Base-by-base conservation (phyloP, 2,888 invertebrate species). In the Margaritifera margaritifera region DNA sequence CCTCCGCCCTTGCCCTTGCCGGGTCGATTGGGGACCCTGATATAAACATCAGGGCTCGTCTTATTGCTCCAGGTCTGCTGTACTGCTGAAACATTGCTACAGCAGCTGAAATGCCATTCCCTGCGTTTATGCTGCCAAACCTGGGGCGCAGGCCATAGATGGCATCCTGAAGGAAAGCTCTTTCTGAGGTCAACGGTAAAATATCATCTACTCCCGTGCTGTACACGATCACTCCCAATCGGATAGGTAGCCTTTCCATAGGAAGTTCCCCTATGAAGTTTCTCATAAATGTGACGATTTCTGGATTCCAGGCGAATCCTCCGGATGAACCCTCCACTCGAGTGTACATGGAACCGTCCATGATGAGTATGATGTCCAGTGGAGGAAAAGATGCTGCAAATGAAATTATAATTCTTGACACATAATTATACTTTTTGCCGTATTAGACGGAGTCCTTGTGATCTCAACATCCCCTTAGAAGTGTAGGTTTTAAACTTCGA, bases 11-110 rank as follows among this genome's bases (percentile, higher is more conserved):
- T 11, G 22, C 62, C 25, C 64, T 60, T 24, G 66, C 68, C 1
- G 70, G 55, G 56, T 74, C 74, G 20, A 61, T 68, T 4, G 59
- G 54, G 5, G 77, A 24, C 4, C 59, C 72, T 22, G 74, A 70
- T 18, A 69, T 71, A 5, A 77, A 20, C 20, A 72, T 42, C 4
- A 77, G 65, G 20, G 71, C 68, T 27, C 74, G 63, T n/a, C 74
- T 77, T 3, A 72, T 74, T 22, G 77, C 77, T n/a, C 58, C 60
- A 18, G 61, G 74, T 25, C 77, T 66, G 52, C 77, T 72, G 59
- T 77, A 77, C 56, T 77, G 77, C 42, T 73, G 74, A 54, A 77
- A 74, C 59, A 77, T 27, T 62, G 66, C 74, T 11, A 66, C 71
- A n/a, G 77, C 77, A 20, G 72, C 69, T 15, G 70, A 52, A 24